phyloP scores from a whole-genome alignment of 2,888 invertebrate species.

The Cartodere bifasciata region DNA sequence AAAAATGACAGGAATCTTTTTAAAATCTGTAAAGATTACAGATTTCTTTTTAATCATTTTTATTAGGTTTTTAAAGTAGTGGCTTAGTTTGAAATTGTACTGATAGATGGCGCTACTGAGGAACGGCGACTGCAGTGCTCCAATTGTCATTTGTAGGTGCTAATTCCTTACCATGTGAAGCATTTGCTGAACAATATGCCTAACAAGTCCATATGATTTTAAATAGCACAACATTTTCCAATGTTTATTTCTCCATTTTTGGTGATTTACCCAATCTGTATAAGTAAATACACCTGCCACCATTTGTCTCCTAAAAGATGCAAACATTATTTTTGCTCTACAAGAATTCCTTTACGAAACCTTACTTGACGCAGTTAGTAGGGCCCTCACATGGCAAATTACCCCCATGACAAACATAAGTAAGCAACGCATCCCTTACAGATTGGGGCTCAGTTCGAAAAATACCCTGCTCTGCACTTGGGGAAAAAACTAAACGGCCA shows the following conservation, averaged over 20 bases:
- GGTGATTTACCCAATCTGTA: slow-evolving; percentile 66
- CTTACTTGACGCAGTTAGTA: slow-evolving; percentile 33
- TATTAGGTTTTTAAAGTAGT: too few relatives aligned
- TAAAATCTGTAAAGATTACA: too few relatives aligned
- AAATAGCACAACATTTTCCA: slow-evolving; percentile 56
- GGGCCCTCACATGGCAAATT: slow-evolving; percentile 60
- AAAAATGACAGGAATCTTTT: too few relatives aligned
- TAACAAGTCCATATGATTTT: slow-evolving; percentile 69
- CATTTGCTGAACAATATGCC: slow-evolving; percentile 71
- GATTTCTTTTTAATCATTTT: too few relatives aligned
- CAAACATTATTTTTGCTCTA: not conserved
- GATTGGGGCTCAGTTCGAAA: slow-evolving; percentile 52
- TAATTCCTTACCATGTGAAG: slow-evolving; percentile 61
- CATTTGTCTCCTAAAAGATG: slow-evolving; percentile 39
- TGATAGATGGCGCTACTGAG: too few relatives aligned
- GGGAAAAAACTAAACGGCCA: slow-evolving; percentile 52
- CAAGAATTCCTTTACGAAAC: slow-evolving; percentile 4
- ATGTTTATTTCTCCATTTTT: slow-evolving; percentile 42
- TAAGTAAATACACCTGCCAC: slow-evolving; percentile 70
- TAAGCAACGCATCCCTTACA: slow-evolving; percentile 67
- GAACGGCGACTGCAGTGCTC: too few relatives aligned
- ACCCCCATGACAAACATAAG: slow-evolving; percentile 76
- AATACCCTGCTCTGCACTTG: slow-evolving; percentile 42
- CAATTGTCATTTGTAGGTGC: too few relatives aligned
- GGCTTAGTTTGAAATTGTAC: too few relatives aligned